Evolutionary conservation across 1,140 invertebrate genomes (phyloP), one percentile per base, ranked within the genome.

Genomic region (Calephelis nemesis): DNA sequence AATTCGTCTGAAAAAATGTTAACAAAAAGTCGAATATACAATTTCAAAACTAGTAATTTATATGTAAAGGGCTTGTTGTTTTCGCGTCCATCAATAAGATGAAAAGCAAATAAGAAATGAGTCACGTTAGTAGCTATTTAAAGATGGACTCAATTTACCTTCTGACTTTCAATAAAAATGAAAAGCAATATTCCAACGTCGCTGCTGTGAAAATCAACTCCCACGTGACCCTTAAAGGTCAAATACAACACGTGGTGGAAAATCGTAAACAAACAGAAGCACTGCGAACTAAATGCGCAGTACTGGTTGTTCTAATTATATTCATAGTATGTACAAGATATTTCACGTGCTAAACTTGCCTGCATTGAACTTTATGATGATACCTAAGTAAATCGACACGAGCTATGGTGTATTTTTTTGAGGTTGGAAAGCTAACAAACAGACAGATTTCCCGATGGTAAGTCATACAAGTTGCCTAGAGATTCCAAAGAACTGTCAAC

Each of bases 201-300:
- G 58, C 65, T 45, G 45, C 50, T 50, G n/a, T 54, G 65, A 54
- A 39, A 50, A 19, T 30, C 63, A 15, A 54, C 79, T 70, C 78
- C 78, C 81, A 85, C 82, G 72, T 77, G 74, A 63, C 73, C 73
- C 65, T 62, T 62, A 82, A 85, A 87, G 82, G 81, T 87, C 80
- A 78, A 49, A 74, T 48, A 70, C 49, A 72, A 78, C 69, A 76
- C 71, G 76, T 72, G 74, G 58, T 62, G 63, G 60, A 69, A 39
- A 52, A 49, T 69, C 30, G 67, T 71, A 72, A 76, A 76, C 70
- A 74, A 50, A 48, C 63, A 49, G 47, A 50, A 52, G 70, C 60
- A 67, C 49, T 70, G 64, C 64, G 63, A 63, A 49, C 62, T 50
- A 48, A 62, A 65, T 69, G 69, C 63, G 69, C 63, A 71, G 63